Evolutionary conservation across 2,113 vertebrate species (phyloP).

Genomic region (Motacilla alba): DNA sequence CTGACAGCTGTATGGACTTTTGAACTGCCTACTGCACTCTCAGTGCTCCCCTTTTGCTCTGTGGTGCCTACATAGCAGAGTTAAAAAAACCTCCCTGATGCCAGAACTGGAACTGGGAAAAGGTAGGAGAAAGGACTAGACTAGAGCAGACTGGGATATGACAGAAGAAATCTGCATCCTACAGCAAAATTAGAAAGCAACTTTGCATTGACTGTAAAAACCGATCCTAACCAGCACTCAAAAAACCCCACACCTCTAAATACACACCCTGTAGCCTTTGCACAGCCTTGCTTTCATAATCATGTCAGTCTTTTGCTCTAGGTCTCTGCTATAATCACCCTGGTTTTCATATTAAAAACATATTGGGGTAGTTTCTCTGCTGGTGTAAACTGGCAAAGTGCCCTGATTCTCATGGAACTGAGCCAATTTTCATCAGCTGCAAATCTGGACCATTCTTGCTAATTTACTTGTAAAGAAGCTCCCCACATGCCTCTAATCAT

Average conservation of each 20-base stretch:
- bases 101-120: background rate
- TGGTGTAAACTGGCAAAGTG: slow-evolving; percentile 21
- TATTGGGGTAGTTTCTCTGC: background rate
- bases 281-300: background rate
- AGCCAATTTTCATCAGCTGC: slow-evolving; percentile 59
- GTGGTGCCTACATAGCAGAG: fast-evolving
- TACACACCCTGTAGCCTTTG: background rate
- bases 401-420: background rate
- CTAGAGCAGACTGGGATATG: background rate
- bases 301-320: background rate
- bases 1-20: background rate
- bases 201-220: background rate
- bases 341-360: background rate
- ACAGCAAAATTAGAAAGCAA: background rate
- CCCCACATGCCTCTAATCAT: slow-evolving; percentile 48
- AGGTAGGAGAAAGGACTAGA: background rate
- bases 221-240: background rate
- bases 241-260: background rate
- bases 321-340: background rate
- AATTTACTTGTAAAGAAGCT: slow-evolving; percentile 48
- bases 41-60: background rate
- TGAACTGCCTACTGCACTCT: background rate
- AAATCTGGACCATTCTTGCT: slow-evolving; percentile 46
- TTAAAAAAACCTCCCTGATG: background rate
- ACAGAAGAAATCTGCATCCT: background rate